Base-by-base conservation (phyloP, 2,888 invertebrate genomes). In the Erannis defoliaria region DNA sequence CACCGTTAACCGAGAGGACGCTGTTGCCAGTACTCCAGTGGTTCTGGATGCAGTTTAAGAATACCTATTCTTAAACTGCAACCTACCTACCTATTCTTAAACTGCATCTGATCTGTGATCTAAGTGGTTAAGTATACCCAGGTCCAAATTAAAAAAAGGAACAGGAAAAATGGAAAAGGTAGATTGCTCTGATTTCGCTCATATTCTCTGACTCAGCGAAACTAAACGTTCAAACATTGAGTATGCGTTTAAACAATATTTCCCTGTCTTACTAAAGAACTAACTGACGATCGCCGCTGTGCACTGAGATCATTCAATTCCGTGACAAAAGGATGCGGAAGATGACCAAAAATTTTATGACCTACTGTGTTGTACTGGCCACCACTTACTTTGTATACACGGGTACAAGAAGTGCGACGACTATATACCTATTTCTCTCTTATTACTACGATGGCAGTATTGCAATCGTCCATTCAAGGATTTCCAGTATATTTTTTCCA, bases 401-500 rank as follows among this genome's bases (percentile, higher is more conserved):
- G 8, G 18, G 35, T 18, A 35, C 26, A 10, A 26, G n/a, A 43
- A 54, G 23, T 45, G 42, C 33, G 23, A 21, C 18, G 31, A 19
- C 40, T 40, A 10, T 19, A 29, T 40, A 19, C 38, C 4, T 12
- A 12, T 40, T 26, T 26, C 5, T 26, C 26, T 8, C 26, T 26
- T 45, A 48, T 59, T 40, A 35, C 33, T 10, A 61, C 60, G 63
- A 62, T 68, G 53, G 40, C 60, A 55, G 54, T 72, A 72, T 75
- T 68, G 71, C 71, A 74, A 74, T 67, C 61, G 66, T 53, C 66
- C 53, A 67, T 64, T 71, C 75, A 73, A 75, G 70, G 71, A 68
- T 69, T 55, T 68, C 70, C 60, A 63, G 70, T 70, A 2, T 12
- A 63, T 40, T 51, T 64, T 61, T 59, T 55, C 59, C 59, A 51